Conservation (phyloP, 2,797 vertebrate species). For the Leuciscus waleckii region DNA sequence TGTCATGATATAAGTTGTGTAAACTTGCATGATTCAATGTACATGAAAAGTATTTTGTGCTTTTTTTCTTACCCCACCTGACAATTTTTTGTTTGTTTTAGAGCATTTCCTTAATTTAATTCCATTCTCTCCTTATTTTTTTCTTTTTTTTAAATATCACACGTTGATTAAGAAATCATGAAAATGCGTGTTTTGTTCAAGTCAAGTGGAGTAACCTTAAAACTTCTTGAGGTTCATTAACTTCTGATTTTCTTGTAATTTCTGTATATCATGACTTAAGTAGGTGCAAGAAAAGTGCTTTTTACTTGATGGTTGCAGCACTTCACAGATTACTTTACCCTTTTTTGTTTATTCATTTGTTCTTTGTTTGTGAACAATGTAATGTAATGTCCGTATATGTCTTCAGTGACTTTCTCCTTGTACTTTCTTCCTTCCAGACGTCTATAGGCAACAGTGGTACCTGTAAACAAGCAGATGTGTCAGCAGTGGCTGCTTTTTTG, state of each 20-base stretch:
- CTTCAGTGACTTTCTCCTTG: neutral
- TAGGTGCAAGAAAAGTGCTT: neutral
- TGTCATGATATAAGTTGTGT: neutral
- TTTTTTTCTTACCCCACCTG: neutral
- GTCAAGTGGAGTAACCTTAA: no score
- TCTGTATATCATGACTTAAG: neutral
- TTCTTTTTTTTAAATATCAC: no score
- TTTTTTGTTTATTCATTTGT: neutral
- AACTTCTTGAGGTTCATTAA: no score
- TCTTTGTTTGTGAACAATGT: neutral
- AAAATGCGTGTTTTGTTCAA: neutral
- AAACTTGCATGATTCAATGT: neutral
- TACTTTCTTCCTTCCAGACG: slow-evolving; percentile 9
- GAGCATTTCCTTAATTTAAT: neutral
- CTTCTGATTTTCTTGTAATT: neutral
- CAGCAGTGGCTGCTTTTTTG: slow-evolving; percentile 23
- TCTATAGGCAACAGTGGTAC: slow-evolving; percentile 3
- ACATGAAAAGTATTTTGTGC: neutral
- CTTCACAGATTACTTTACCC: neutral
- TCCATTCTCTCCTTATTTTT: neutral
- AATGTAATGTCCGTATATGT: neutral
- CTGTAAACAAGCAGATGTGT: slow-evolving; percentile 30
- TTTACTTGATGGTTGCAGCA: neutral
- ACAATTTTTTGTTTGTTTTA: neutral
- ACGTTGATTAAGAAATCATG: neutral